Base-by-base conservation (phyloP, 2,113 vertebrate species). In the Macaca nemestrina region DNA sequence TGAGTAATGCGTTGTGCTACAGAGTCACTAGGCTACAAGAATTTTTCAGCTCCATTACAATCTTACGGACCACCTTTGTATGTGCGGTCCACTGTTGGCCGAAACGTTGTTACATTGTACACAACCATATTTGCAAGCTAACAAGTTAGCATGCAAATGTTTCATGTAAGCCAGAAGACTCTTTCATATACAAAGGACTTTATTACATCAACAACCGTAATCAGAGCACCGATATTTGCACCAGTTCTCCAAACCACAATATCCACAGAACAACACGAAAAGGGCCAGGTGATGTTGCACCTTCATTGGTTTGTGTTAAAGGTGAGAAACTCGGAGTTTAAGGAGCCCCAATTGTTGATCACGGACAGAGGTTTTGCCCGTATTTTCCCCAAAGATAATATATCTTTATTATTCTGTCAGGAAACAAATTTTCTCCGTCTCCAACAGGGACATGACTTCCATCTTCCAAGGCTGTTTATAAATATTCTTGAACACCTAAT, bases 261-360 rank as follows among this genome's bases (percentile, higher is more conserved):
- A 50, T 25, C 11, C 25, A 84, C 14, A 35, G 8, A 43, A 8
- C 10, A 84, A 55, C 12, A 43, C 20, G 20, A 50, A 85, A 50
- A 75, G 0, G 2, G 1, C 35, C 45, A 80, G 8, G 1, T 67
- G 13, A 80, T 38, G 4, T 3, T 30, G 3, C 8, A 76, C 1
- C 16, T 30, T 59, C 35, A 50, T 13, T 55, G 35, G 6, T 8
- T 40, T 32, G 22, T 48, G 13, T 30, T 55, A 64, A 82, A 97
- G 20, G 32, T 90, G 50, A 93, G 0, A 3, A 2, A 84, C 20
- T 79, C 38, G 40, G 27, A 90, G 1, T 32, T 92, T 88, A 87
- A 7, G 11, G 20, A 64, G n/a, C 7, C 6, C 6, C 52, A 50
- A 2, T 50, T 5, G 16, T 50, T 92, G 43, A 61, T 30, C 45